Evolutionary conservation across 2,113 vertebrate genomes (phyloP).

Genomic region (Tursiops truncatus): DNA sequence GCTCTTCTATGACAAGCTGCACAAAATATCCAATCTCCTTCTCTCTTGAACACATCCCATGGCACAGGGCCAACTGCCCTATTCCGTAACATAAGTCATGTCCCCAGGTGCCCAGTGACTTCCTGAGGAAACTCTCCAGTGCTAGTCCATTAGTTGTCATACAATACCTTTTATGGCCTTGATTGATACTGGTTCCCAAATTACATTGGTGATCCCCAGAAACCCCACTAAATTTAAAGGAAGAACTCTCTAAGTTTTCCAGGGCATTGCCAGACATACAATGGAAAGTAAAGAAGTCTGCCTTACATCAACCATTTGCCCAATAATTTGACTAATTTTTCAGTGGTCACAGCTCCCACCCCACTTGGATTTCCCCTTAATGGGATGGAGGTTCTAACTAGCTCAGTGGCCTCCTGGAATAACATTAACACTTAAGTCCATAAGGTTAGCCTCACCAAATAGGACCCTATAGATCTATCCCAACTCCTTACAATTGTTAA

Average conservation of each 20-base stretch:
- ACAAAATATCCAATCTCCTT: background rate
- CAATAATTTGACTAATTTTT: background rate
- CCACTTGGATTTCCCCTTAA: background rate
- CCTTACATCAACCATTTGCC: background rate
- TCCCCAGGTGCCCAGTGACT: background rate
- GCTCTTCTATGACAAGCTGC: background rate
- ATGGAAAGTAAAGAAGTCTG: background rate
- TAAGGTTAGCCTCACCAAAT: background rate
- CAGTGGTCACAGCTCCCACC: background rate
- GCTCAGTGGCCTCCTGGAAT: background rate
- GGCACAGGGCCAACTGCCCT: background rate
- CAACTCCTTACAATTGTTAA: background rate
- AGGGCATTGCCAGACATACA: background rate
- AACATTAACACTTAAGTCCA: background rate
- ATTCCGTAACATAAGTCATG: background rate
- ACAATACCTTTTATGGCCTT: background rate
- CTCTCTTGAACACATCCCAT: background rate
- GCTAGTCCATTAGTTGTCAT: background rate
- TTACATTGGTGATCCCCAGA: background rate
- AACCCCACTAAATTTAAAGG: background rate
- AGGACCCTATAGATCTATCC: background rate
- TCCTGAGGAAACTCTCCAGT: background rate
- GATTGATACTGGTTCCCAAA: background rate
- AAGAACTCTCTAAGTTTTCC: background rate
- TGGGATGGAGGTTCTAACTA: background rate